Evolutionary conservation across 1,140 invertebrate species (phyloP).

Genomic region (Eriosoma lanigerum): DNA sequence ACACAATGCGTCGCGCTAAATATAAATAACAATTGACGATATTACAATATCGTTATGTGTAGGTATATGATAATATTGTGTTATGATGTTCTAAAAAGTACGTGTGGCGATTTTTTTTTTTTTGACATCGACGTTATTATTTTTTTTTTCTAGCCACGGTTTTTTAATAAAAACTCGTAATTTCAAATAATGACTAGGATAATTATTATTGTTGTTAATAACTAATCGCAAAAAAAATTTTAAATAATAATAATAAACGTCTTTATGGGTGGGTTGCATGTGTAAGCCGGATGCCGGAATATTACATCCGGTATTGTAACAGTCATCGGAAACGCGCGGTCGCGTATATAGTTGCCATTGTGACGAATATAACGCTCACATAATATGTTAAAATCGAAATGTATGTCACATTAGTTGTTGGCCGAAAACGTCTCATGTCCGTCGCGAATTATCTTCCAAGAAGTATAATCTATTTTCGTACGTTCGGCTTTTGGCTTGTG

Average conservation of each 20-base stretch:
- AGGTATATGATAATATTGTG: too few relatives aligned
- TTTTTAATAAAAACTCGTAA: too few relatives aligned
- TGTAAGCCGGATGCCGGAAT: neutral
- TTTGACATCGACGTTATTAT: neutral
- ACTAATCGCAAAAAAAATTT: too few relatives aligned
- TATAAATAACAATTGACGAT: conserved; percentile 9
- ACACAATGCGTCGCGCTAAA: neutral
- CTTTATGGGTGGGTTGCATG: too few relatives aligned
- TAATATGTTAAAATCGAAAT: conserved; percentile 36
- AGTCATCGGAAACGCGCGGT: neutral
- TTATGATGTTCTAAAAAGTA: conserved; percentile 16
- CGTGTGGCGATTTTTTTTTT: neutral
- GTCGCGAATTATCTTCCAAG: conserved; percentile 18
- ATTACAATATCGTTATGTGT: too few relatives aligned
- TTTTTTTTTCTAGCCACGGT: too few relatives aligned
- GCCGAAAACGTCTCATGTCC: conserved; percentile 22
- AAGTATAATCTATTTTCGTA: conserved; percentile 26
- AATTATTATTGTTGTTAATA: too few relatives aligned
- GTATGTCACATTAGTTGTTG: conserved; percentile 34
- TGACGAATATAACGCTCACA: too few relatives aligned
- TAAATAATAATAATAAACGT: too few relatives aligned
- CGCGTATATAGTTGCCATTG: too few relatives aligned
- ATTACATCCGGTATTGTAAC: neutral
- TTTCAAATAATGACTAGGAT: too few relatives aligned
- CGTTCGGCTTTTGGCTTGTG: conserved; percentile 28